Percentiles rank a stretch among this genome's conserved stretches.
Evolutionary conservation across 2,888 invertebrate genomes (phyloP).

Genomic region (Balanococcus diminutus): DNA sequence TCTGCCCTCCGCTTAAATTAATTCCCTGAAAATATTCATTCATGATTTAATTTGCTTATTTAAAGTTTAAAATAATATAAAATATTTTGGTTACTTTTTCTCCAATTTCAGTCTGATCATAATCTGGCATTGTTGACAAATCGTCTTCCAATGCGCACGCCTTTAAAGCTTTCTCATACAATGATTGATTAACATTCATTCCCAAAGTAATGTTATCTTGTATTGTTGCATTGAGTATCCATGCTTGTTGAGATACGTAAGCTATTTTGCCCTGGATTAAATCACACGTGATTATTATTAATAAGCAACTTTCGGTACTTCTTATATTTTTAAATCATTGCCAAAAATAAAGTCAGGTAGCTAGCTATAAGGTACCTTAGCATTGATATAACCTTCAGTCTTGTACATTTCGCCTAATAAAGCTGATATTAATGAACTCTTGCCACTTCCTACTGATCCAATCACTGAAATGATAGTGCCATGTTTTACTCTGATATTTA

Average conservation of each 20-base stretch:
- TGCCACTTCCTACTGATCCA: slow-evolving; percentile 86
- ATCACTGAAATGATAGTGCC: slow-evolving; percentile 81
- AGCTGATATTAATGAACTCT: slow-evolving; percentile 87
- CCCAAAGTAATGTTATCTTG: slow-evolving; percentile 94
- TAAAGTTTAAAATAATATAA: not conserved
- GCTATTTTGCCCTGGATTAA: slow-evolving; percentile 67
- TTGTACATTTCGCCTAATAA: slow-evolving; percentile 91
- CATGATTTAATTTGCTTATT: not conserved
- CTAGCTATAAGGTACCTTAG: too few relatives aligned
- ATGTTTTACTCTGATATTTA: slow-evolving; percentile 73
- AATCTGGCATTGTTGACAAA: slow-evolving; percentile 91
- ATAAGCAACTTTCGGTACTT: too few relatives aligned
- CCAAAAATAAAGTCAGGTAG: too few relatives aligned
- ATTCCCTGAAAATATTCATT: slow-evolving; percentile 66
- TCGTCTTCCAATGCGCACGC: slow-evolving; percentile 91
- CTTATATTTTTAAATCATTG: too few relatives aligned
- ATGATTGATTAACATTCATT: slow-evolving; percentile 70
- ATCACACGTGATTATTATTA: too few relatives aligned
- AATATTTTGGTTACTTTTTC: slow-evolving; percentile 72
- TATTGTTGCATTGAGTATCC: slow-evolving; percentile 96
- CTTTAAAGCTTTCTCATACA: slow-evolving; percentile 81
- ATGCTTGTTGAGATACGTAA: slow-evolving; percentile 93
- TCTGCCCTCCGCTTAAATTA: slow-evolving; percentile 89
- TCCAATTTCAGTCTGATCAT: slow-evolving; percentile 97
- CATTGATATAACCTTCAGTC: slow-evolving; percentile 78